Base-by-base conservation (phyloP, 2,797 vertebrate genomes). In the Dendrocincla tyrannina region DNA sequence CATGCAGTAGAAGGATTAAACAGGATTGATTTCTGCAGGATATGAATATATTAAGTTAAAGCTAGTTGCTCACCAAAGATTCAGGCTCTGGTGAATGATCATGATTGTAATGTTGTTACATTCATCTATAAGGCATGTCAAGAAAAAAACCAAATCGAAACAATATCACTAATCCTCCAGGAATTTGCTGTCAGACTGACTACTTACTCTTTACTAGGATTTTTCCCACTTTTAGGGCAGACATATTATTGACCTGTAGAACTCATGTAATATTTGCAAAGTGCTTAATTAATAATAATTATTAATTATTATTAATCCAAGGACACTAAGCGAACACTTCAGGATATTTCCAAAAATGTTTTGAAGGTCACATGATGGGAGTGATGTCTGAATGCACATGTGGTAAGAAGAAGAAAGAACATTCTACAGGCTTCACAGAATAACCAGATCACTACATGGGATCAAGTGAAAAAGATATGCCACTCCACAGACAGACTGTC, bases 91-190 rank as follows among this genome's bases (percentile, higher is more conserved):
- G 74, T 23, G 10, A 91, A 84, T 81, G 58, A 68, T 85, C 18
- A 8, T 66, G 83, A 91, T 78, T 88, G 58, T 89, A 94, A 85
- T 96, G 84, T 95, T 91, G 27, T 75, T 88, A 82, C 33, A 72
- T 82, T 94, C 76, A 69, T 82, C 67, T 88, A 84, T 69, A 75
- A 85, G 58, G 25, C 28, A 77, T 39, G 68, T 85, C 85, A 93
- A 94, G 88, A 91, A 81, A 91, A 95, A 95, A 30, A 89, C 33
- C 59, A 93, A 93, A 85, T 89, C 68, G 94, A 95, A 91, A 89
- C 75, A 91, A 74, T 88, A 89, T 24, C 35, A 0, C 0, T 56
- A 91, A 88, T 91, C 75, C 62, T 81, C 52, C 27, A 83, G 24
- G 56, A 87, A 79, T 93, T 94, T 91, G 35, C 35, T 15, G 5